phyloP scores from a whole-genome alignment of 2,113 vertebrate species.

The Cyphomyrus discorhynchus region DNA sequence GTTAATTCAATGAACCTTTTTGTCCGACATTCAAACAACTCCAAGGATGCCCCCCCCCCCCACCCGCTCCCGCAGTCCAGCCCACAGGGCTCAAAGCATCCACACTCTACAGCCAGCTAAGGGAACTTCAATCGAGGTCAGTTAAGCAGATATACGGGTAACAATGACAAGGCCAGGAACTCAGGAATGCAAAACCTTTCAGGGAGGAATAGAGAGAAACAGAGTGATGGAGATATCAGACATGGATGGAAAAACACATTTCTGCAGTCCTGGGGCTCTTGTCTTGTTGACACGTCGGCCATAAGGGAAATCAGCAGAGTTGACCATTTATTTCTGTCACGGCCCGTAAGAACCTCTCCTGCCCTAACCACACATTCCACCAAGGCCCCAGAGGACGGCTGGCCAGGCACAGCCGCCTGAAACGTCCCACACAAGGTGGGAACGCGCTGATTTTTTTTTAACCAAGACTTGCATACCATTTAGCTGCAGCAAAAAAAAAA shows the following conservation, averaged over 20 bases:
- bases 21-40: conserved; percentile 78
- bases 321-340: conserved; percentile 29
- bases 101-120: conserved; percentile 54
- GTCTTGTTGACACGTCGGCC: conserved; percentile 38
- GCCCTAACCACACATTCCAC: conserved; percentile 23
- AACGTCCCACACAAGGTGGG: conserved; percentile 10
- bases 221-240: not conserved
- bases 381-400: conserved; percentile 1
- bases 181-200: not conserved
- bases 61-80: conserved; percentile 53
- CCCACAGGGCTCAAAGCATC: conserved; percentile 59
- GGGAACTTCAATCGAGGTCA: conserved; percentile 59
- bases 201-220: not conserved
- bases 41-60: conserved; percentile 66
- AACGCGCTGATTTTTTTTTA: conserved; percentile 13
- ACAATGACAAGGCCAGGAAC: conserved; percentile 47
- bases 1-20: conserved; percentile 78
- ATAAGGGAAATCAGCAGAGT: conserved; percentile 43
- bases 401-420: not conserved
- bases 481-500: not conserved
- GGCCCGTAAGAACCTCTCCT: conserved; percentile 12
- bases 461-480: not conserved
- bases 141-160: conserved; percentile 41
- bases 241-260: not conserved
- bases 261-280: not conserved